Conservation (phyloP, 2,888 invertebrate species). For the Parapristionchus giblindavisi region DNA sequence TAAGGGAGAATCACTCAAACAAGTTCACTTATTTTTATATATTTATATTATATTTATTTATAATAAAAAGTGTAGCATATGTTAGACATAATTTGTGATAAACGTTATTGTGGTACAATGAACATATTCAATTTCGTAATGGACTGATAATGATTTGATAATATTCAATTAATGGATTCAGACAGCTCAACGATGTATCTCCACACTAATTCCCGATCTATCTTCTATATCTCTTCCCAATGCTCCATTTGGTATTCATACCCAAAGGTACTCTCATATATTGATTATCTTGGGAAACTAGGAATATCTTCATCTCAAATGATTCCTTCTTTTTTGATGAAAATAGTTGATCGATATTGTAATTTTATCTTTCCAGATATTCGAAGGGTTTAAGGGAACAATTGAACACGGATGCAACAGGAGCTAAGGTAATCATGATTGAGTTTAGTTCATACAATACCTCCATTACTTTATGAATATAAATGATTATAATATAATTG, state of each 20-base stretch:
- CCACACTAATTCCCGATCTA: background rate
- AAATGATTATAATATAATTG: too few relatives aligned
- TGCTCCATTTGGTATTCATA: constrained; percentile 59
- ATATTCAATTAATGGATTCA: background rate
- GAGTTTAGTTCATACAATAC: too few relatives aligned
- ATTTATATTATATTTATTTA: too few relatives aligned
- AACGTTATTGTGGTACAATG: too few relatives aligned
- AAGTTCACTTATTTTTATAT: too few relatives aligned
- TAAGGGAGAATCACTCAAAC: constrained; percentile 58
- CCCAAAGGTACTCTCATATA: constrained; percentile 55
- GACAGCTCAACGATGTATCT: constrained; percentile 35
- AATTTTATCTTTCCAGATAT: too few relatives aligned
- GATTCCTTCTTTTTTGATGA: background rate
- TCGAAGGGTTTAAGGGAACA: constrained; percentile 9
- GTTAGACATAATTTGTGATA: background rate
- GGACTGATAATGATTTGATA: too few relatives aligned
- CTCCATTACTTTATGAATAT: too few relatives aligned
- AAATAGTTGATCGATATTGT: background rate
- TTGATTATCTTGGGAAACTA: too few relatives aligned
- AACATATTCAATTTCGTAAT: background rate
- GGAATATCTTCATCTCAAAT: too few relatives aligned
- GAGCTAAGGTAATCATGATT: constrained; percentile 38
- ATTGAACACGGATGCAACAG: constrained; percentile 14
- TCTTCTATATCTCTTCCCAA: constrained; percentile 41
- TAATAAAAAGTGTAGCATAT: constrained; percentile 15